A percentile compares a stretch with the other conserved stretches of the same genome.
Evolutionary conservation across 1,140 invertebrate species (phyloP).

Genomic region (Diorhabda sublineata): DNA sequence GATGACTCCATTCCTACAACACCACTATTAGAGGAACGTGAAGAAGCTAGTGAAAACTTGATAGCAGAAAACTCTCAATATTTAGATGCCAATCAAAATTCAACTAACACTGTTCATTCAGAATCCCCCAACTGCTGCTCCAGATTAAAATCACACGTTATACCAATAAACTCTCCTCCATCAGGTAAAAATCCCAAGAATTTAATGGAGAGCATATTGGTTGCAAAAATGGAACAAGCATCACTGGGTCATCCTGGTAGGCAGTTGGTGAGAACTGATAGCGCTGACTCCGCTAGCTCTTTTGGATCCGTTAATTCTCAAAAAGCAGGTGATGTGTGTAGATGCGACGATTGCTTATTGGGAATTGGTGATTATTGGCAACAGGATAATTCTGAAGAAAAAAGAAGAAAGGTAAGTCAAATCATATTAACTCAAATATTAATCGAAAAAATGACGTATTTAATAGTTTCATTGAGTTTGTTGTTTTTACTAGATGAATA

Average conservation of each 20-base stretch:
- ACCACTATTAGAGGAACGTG: not conserved
- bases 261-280: conserved; percentile 64
- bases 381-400: conserved; percentile 54
- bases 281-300: conserved; percentile 72
- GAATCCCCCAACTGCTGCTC: conserved; percentile 15
- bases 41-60: not conserved
- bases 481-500: no score
- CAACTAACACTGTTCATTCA: not conserved
- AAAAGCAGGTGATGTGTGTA: conserved; percentile 66
- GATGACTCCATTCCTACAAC: not conserved
- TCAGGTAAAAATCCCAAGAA: conserved; percentile 53
- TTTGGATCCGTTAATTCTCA: conserved; percentile 62
- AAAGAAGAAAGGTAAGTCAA: conserved; percentile 55
- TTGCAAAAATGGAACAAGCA: conserved; percentile 69
- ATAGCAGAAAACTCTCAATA: not conserved
- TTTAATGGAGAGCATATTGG: conserved; percentile 71
- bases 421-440: no score
- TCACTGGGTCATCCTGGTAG: conserved; percentile 43
- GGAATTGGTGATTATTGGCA: conserved; percentile 72
- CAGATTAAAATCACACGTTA: conserved; percentile 14
- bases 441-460: not conserved
- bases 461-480: no score
- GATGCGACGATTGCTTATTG: conserved; percentile 77
- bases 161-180: conserved; percentile 7
- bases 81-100: not conserved